Evolutionary conservation across 2,888 invertebrate species (phyloP).

Genomic region (Malthinus seriepunctatus): DNA sequence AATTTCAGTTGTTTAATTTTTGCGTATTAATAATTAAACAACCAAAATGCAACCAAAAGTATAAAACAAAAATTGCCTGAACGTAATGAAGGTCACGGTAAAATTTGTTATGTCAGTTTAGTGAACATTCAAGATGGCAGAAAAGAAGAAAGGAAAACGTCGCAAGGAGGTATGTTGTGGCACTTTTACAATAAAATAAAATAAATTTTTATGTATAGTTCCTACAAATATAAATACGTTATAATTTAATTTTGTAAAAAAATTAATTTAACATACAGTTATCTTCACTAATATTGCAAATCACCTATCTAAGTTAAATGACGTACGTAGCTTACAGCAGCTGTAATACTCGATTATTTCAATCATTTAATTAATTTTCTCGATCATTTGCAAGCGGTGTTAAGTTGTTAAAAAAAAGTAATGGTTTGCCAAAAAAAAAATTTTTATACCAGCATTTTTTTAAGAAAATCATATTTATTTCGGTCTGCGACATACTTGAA

Average conservation of each 20-base stretch:
- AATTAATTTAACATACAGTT: too few relatives aligned
- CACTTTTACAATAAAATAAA: conserved; percentile 11
- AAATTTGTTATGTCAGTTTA: conserved; percentile 5
- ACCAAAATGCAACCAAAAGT: too few relatives aligned
- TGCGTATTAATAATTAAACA: too few relatives aligned
- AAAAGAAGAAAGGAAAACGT: conserved; percentile 66
- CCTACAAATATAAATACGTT: background rate
- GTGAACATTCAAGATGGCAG: conserved; percentile 58
- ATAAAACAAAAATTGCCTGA: background rate
- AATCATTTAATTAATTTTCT: too few relatives aligned
- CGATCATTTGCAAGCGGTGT: too few relatives aligned
- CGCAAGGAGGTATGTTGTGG: conserved; percentile 62
- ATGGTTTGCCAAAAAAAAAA: too few relatives aligned
- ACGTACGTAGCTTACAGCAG: too few relatives aligned
- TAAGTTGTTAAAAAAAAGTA: too few relatives aligned
- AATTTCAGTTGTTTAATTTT: too few relatives aligned
- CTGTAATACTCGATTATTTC: too few relatives aligned
- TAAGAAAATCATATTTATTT: background rate
- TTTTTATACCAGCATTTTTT: background rate
- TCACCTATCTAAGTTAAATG: too few relatives aligned
- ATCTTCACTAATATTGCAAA: too few relatives aligned
- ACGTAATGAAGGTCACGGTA: background rate
- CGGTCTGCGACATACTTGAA: background rate
- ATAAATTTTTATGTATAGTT: background rate
- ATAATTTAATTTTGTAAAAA: background rate